These are phyloP conservation scores for Drosophila peninsularis DNA, from an alignment of 2,888 invertebrate genomes.

Conservation along the genomic window DNA sequence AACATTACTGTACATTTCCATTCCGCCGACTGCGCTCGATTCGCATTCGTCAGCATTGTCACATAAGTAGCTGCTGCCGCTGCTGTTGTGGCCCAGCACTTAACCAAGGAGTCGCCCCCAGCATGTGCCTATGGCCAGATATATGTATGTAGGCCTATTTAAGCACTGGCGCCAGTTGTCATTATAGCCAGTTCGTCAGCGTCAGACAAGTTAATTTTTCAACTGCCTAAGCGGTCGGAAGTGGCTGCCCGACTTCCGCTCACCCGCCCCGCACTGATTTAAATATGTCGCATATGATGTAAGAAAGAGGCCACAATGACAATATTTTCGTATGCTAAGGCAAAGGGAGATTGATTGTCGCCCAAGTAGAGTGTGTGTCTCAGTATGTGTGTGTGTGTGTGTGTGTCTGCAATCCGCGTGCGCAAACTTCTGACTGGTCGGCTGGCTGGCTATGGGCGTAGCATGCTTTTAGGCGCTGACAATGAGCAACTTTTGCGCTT, in stretches of 20 bases:
- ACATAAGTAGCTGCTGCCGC: constrained; percentile 24
- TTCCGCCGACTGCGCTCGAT: constrained; percentile 18
- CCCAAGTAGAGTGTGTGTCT: constrained; percentile 27
- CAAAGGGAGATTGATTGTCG: constrained; percentile 72
- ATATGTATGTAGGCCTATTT: constrained; percentile 46
- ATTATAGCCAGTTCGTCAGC: constrained; percentile 49
- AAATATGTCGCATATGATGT: constrained; percentile 69
- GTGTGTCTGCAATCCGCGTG: constrained; percentile 24
- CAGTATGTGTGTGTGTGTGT: constrained; percentile 1
- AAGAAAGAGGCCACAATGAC: constrained; percentile 31
- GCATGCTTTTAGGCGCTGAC: constrained; percentile 71
- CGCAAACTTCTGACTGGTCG: constrained; percentile 49
- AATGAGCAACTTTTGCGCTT: constrained; percentile 73
- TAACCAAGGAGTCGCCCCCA: constrained; percentile 2
- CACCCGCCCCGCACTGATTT: constrained; percentile 57
- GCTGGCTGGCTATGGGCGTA: constrained; percentile 37
- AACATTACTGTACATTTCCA: constrained; percentile 20
- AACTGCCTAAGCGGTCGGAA: constrained; percentile 76
- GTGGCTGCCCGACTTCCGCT: constrained; percentile 25
- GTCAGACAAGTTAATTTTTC: constrained; percentile 77
- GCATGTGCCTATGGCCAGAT: constrained; percentile 29
- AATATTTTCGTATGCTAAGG: constrained; percentile 60
- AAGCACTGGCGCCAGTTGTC: constrained; percentile 71
- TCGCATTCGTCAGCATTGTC: constrained; percentile 44
- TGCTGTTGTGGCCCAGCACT: constrained; percentile 24